Base-by-base conservation (phyloP, 2,888 invertebrate genomes). In the Didymodactylos carnosus region DNA sequence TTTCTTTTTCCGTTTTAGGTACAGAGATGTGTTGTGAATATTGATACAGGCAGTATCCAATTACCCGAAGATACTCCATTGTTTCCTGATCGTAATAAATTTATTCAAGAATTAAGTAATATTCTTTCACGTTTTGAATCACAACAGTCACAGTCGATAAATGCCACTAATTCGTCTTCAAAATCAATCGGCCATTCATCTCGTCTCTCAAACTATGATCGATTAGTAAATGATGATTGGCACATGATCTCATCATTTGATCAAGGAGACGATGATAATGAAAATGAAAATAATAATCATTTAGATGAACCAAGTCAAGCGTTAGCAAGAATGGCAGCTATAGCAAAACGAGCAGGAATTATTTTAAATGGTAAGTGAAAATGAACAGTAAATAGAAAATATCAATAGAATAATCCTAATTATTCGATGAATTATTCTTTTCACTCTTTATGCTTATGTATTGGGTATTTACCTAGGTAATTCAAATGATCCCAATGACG, bases 21-120 rank as follows among this genome's bases (percentile, higher is more conserved):
- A 27, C 74, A 74, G 39, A 71, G 74, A 72, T 98, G 97, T 85
- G 89, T 93, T 81, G 91, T 98, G 72, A 94, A 98, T 84, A 90
- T 98, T 77, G 97, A 98, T 84, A 90, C 90, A 79, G 91, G 91
- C 78, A 88, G 88, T 79, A 90, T 95, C 78, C 94, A 94, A 83
- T 86, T 93, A 78, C 95, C 95, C 0, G 97, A 97, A 84, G 97
- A 97, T 83, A 85, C 95, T 79, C 94, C 94, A 0, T 87, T 88
- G 76, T 92, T 97, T 83, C 97, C 98, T 0, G 91, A 94, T 82
- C 88, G 90, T 80, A 87, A 88, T 77, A 90, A 92, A 75, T 90
- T 95, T 79, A 88, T 90, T 78, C 88, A 90, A 53, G 95, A 95
- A 85, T 87, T 95, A 72, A 82, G 83, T 78, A 84, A 84, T 78